Base-by-base conservation (phyloP, 37 sponge, comb jelly and placozoan species). In the Agelas oroides region DNA sequence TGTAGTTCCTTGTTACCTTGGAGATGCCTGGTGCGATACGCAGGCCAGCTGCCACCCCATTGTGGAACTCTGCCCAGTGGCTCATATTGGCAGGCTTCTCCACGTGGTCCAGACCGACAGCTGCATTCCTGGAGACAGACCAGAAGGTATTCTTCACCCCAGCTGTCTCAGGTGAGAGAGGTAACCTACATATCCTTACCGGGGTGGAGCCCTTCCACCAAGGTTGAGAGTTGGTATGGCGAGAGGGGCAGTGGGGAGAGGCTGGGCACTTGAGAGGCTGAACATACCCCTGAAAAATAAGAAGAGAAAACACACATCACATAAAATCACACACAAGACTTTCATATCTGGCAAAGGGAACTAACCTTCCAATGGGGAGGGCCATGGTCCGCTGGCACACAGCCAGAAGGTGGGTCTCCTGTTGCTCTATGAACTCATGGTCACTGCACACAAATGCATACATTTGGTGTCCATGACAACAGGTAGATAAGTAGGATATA, bases 21-120 rank as follows among this genome's bases (percentile, higher is more conserved):
- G 89, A 80, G 27, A 76, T 53, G 32, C 72, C 37, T 20, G 94
- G 91, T 23, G 82, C 46, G 0, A 96, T 70, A 23, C 71, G 58
- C 38, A 96, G 70, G 1, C 97, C 99, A 71, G 94, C 88, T 17
- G 99, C 99, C 2, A 96, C 99, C n/a, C 97, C 97, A 89, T 96
- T 99, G 77, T 99, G 97, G 60, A 99, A 99, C 77, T 84, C 80
- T 18, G 95, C 82, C 99, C 99, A 99, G 24, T 59, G 61, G 11
- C 68, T 79, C 94, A 96, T 93, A 67, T 88, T 61, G 52, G 81
- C 65, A 24, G 96, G 96, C 35, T 85, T 93, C 19, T 91, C 91
- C 19, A 92, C 76, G 78, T 86, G 86, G 53, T 96, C 96, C 71
- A 92, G 65, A 14, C 73, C 87, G 39, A 98, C 80, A 20, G 93